Percentiles rank a stretch among this genome's conserved stretches.
phyloP scores from a whole-genome alignment of 1,140 invertebrate genomes.

The Pogonomyrmex barbatus region DNA sequence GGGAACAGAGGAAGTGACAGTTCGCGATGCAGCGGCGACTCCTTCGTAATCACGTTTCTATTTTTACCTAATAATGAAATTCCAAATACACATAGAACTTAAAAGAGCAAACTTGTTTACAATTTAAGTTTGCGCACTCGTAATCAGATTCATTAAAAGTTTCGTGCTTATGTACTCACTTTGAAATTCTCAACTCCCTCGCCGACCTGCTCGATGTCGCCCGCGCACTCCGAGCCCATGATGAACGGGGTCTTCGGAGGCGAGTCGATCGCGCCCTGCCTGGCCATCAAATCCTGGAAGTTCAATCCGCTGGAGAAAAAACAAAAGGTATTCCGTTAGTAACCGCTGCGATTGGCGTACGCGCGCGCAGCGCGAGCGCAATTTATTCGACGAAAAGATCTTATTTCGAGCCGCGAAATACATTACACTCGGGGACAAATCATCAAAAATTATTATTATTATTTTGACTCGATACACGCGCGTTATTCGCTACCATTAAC shows the following conservation, averaged over 20 bases:
- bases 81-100: conserved; percentile 6
- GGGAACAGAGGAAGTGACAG: background rate
- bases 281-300: conserved; percentile 95
- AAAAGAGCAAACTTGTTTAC: conserved; percentile 17
- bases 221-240: conserved; percentile 95
- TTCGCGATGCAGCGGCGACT: background rate
- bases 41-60: background rate
- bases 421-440: background rate
- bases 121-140: conserved; percentile 25
- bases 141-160: conserved; percentile 56
- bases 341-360: background rate
- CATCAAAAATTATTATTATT: background rate
- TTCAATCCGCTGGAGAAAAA: conserved; percentile 89
- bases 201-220: conserved; percentile 93
- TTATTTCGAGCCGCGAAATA: background rate
- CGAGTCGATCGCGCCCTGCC: conserved; percentile 94
- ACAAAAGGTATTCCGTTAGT: background rate
- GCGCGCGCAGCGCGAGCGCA: no score
- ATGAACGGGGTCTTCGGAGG: conserved; percentile 94
- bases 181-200: conserved; percentile 94
- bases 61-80: conserved; percentile 12
- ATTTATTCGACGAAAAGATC: background rate
- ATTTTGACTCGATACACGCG: background rate
- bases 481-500: background rate
- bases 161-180: conserved; percentile 86